Evolutionary conservation across 2,888 invertebrate genomes (phyloP).

Genomic region (Cyaniris semiargus): DNA sequence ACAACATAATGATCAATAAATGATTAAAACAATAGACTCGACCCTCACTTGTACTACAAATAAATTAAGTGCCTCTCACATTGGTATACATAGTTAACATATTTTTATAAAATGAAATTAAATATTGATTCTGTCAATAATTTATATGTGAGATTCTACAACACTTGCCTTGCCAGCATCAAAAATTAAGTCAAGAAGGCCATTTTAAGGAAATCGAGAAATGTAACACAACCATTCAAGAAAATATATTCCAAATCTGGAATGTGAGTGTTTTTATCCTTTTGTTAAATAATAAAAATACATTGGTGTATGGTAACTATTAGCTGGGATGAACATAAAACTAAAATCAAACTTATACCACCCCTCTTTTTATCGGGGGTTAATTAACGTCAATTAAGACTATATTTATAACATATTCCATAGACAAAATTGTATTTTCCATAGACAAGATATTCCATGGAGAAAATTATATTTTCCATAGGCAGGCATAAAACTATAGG

Average conservation of each 20-base stretch:
- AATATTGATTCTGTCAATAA: conserved; percentile 11
- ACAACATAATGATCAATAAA: conserved; percentile 35
- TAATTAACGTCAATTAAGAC: too few species aligned
- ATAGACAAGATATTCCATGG: conserved; percentile 1
- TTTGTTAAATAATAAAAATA: not conserved
- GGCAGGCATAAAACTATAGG: conserved; percentile 56
- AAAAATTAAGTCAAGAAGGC: conserved; percentile 15
- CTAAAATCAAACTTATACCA: too few species aligned
- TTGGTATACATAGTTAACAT: conserved; percentile 32
- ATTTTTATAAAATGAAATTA: conserved; percentile 28
- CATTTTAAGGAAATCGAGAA: not conserved
- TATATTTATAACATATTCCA: too few species aligned
- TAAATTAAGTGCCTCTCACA: conserved; percentile 41
- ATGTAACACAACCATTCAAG: not conserved
- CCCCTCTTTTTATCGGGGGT: too few species aligned
- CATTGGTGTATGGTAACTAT: conserved; percentile 12
- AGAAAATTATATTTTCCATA: not conserved
- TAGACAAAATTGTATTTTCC: not conserved
- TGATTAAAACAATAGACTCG: conserved; percentile 58
- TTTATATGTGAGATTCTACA: conserved; percentile 45
- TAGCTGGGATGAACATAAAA: not conserved
- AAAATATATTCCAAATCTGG: conserved; percentile 17
- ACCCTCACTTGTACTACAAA: conserved; percentile 43
- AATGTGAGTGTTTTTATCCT: not conserved
- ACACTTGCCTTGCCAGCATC: not conserved